Evolutionary conservation across 2,113 vertebrate species (phyloP).

Genomic region (Stigmatopora nigra): DNA sequence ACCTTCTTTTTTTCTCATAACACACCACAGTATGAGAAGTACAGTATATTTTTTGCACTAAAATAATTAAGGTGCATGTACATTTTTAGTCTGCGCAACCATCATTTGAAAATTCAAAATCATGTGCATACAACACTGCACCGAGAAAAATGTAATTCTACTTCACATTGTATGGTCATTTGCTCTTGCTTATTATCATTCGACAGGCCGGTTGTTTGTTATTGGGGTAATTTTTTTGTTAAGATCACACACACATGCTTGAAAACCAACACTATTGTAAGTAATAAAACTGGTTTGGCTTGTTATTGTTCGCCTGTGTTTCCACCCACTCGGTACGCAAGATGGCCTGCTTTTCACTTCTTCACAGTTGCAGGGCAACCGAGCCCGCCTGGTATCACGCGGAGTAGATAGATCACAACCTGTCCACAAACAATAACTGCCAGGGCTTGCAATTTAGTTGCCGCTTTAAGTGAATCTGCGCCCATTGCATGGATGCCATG

Average conservation of each 20-base stretch:
- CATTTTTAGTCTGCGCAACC: no score
- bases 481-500: constrained; percentile 66
- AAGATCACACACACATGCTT: constrained; percentile 18
- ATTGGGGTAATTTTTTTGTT: no score
- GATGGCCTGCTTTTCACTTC: constrained; percentile 55
- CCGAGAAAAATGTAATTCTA: no score
- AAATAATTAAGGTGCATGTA: no score
- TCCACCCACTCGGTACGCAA: constrained; percentile 46
- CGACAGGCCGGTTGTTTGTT: no score
- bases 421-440: constrained; percentile 67
- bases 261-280: constrained; percentile 36
- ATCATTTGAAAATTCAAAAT: no score
- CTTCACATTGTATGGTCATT: no score
- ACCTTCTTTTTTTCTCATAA: no score
- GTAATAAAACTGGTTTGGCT: constrained; percentile 16
- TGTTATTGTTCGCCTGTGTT: constrained; percentile 13
- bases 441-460: constrained; percentile 58
- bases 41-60: no score
- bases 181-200: no score
- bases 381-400: constrained; percentile 45
- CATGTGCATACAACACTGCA: background rate
- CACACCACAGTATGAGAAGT: no score
- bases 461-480: constrained; percentile 66
- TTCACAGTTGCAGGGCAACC: constrained; percentile 62
- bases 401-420: constrained; percentile 37